These are phyloP conservation scores for Nasonia oneida DNA, from an alignment of 2,888 invertebrate species.

Conservation along the genomic window DNA sequence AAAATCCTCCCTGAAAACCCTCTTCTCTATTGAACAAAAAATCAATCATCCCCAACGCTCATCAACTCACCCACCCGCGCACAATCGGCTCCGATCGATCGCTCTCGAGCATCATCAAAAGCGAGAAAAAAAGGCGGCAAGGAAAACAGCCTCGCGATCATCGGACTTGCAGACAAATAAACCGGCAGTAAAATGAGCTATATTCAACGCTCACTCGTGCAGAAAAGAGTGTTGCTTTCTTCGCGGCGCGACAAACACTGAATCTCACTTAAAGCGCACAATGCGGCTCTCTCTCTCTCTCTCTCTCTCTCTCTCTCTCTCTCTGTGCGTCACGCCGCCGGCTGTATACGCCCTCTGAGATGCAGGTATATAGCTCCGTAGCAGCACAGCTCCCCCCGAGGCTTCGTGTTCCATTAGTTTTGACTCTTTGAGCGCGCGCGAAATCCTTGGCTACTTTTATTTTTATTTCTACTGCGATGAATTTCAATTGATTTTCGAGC, in stretches of 20 bases:
- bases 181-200: not conserved
- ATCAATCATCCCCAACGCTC: too few species aligned
- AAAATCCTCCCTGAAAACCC: too few species aligned
- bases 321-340: not conserved
- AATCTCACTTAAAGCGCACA: constrained; percentile 54
- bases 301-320: not conserved
- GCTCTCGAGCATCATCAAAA: too few species aligned
- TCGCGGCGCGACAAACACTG: constrained; percentile 38
- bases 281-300: not conserved
- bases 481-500: not conserved
- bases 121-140: not conserved
- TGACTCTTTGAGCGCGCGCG: constrained; percentile 11
- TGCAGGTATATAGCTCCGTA: not conserved
- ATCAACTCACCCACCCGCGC: too few species aligned
- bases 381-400: not conserved
- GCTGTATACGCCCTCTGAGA: not conserved
- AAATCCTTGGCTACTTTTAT: not conserved
- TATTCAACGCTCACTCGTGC: not conserved
- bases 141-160: not conserved
- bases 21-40: too few species aligned
- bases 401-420: constrained; percentile 41
- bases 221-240: not conserved
- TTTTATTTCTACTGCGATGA: constrained; percentile 14
- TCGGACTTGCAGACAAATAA: not conserved
- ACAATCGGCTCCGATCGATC: too few species aligned